A percentile compares a stretch with the other conserved stretches of the same genome.
These are phyloP conservation scores for Pyrocephalus nanus DNA, from an alignment of 2,797 vertebrate species.

Conservation along the genomic window DNA sequence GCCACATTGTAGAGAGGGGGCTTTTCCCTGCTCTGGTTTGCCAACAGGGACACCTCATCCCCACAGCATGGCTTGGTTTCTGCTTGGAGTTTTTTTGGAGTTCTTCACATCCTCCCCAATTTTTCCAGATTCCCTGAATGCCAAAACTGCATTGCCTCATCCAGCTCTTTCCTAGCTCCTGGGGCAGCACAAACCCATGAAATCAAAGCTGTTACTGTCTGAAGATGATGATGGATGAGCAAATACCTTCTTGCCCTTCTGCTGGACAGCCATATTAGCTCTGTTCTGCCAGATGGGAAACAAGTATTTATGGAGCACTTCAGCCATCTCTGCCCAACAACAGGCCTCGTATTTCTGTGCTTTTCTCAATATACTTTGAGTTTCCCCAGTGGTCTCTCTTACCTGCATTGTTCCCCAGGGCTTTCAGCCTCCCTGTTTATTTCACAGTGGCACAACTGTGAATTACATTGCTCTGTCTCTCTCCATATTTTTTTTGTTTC, in stretches of 20 bases:
- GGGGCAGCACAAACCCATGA: neutral
- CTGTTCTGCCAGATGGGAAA: neutral
- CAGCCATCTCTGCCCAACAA: neutral
- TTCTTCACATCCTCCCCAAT: neutral
- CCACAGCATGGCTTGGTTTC: neutral
- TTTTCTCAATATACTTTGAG: neutral
- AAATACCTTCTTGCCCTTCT: neutral
- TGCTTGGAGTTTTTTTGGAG: neutral
- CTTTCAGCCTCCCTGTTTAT: neutral
- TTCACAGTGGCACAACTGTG: neutral
- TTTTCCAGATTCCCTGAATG: neutral
- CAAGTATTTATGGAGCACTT: neutral
- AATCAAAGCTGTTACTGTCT: neutral
- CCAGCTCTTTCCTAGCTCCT: neutral
- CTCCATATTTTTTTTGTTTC: neutral
- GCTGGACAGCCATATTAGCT: neutral
- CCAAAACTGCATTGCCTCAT: neutral
- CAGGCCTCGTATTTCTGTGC: fast-evolving
- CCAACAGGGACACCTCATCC: neutral
- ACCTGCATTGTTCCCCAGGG: neutral
- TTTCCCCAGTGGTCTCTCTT: neutral
- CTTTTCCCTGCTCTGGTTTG: neutral
- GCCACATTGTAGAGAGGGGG: neutral
- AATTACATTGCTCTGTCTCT: neutral
- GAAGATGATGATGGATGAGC: neutral